Conservation (phyloP, 1,140 invertebrate genomes). For the Chionoecetes opilio region DNA sequence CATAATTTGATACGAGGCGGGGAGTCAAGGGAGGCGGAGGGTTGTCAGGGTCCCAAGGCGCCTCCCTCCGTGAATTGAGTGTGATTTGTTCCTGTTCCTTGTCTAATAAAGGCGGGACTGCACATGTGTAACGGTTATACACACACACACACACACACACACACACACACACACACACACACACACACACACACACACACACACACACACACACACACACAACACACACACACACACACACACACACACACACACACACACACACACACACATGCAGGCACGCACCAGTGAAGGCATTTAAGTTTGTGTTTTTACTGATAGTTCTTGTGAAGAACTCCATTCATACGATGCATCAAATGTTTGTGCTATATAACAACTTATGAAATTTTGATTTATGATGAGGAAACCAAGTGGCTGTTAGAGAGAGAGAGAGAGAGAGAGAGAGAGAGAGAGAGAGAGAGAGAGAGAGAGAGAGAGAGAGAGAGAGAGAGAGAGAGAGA, state of each 20-base stretch:
- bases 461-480: constrained; percentile 30
- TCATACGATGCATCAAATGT: not conserved
- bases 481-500: not conserved
- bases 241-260: too few relatives aligned
- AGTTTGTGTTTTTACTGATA: not conserved
- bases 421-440: not conserved
- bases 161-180: constrained; percentile 27
- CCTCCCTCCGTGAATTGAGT: constrained; percentile 44
- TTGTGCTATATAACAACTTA: not conserved
- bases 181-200: constrained; percentile 18
- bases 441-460: not conserved
- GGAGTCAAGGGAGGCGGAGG: not conserved
- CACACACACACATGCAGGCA: too few relatives aligned
- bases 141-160: constrained; percentile 27
- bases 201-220: not conserved
- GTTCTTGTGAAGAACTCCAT: not conserved
- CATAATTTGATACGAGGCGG: constrained; percentile 53
- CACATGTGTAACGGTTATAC: not conserved
- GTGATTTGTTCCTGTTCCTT: constrained; percentile 53
- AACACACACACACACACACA: not conserved
- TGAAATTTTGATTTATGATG: not conserved
- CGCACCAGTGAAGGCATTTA: not conserved
- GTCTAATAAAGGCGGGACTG: constrained; percentile 36
- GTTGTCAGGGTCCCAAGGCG: not conserved
- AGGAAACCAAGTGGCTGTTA: not conserved